Evolutionary conservation across 2,113 vertebrate genomes (phyloP), one percentile per base, ranked within the genome.

Genomic region (Eudorcas thomsonii): DNA sequence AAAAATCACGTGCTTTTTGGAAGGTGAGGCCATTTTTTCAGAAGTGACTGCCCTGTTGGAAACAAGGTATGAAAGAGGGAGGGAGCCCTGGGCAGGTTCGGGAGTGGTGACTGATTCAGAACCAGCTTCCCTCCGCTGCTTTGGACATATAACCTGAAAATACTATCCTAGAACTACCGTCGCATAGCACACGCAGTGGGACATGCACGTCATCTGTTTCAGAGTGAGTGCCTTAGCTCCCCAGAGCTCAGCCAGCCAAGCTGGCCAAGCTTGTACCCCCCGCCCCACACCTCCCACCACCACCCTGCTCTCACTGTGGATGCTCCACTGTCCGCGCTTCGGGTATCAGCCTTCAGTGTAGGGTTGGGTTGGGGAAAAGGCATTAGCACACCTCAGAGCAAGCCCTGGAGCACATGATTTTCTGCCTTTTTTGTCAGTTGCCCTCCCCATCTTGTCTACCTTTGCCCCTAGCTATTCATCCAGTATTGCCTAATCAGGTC

Each of bases 1-100:
- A 97, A 43, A 93, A 92, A 77, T 60, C 30, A 93, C 3, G 19
- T 87, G 60, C 23, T 80, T 62, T 88, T 89, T 52, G 84, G 59
- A 95, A 94, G 21, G 21, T 77, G 81, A 93, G 81, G 33, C 74
- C 15, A 16, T 88, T 83, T 98, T 94, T 93, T 39, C 54, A 55
- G 83, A 64, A 91, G 54, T 21, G 74, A 23, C 50, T 97, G 12
- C 48, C 57, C 43, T 90, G 11, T 84, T 93, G 67, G 78, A 64
- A 94, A 64, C 77, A 50, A 91, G 12, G 7, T 59, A 14, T 83
- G 80, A 86, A 89, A 59, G 57, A 71, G 80, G 55, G 33, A 50
- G 28, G 30, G 50, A 55, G 43, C 16, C 19, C 64, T 71, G 57
- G 77, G 57, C 39, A 74, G 50, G 23, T 59, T 30, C 5, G 0